Conservation (phyloP, 2,888 invertebrate genomes). For the Sarcophaga subvicina region DNA sequence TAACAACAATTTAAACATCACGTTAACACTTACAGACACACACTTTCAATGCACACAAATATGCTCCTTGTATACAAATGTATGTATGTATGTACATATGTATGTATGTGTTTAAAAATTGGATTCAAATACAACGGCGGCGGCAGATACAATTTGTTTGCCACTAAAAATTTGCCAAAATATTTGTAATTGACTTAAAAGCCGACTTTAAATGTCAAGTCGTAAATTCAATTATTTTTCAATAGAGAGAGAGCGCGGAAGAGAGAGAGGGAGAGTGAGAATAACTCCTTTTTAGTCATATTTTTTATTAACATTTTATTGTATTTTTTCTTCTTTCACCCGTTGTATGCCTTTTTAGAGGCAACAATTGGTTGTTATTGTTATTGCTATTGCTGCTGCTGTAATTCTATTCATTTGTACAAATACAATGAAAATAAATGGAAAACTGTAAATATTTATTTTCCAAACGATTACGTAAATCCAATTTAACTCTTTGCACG, state of each 20-base stretch:
- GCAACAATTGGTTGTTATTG: background rate
- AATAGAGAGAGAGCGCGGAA: slow-evolving; percentile 63
- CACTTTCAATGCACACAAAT: background rate
- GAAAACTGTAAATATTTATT: slow-evolving; percentile 57
- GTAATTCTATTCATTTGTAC: slow-evolving; percentile 26
- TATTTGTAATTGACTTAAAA: slow-evolving; percentile 76
- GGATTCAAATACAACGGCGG: slow-evolving; percentile 20
- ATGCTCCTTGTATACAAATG: background rate
- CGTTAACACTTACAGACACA: slow-evolving; percentile 33
- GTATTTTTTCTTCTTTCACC: background rate
- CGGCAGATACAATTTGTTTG: slow-evolving; percentile 36
- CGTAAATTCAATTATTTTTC: slow-evolving; percentile 79
- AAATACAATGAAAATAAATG: slow-evolving; percentile 23
- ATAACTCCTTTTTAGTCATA: background rate
- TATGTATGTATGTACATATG: background rate
- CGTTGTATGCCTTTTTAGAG: background rate
- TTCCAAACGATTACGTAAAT: slow-evolving; percentile 65
- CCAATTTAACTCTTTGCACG: slow-evolving; percentile 75
- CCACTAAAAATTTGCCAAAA: slow-evolving; percentile 61
- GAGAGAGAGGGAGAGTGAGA: slow-evolving; percentile 42
- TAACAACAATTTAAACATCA: slow-evolving; percentile 54
- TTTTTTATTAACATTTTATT: no score
- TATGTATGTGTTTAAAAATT: slow-evolving; percentile 14
- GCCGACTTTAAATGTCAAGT: slow-evolving; percentile 79
- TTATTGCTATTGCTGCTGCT: slow-evolving; percentile 23